phyloP scores from a whole-genome alignment of 2,888 invertebrate genomes.

The Furcula furcula region DNA sequence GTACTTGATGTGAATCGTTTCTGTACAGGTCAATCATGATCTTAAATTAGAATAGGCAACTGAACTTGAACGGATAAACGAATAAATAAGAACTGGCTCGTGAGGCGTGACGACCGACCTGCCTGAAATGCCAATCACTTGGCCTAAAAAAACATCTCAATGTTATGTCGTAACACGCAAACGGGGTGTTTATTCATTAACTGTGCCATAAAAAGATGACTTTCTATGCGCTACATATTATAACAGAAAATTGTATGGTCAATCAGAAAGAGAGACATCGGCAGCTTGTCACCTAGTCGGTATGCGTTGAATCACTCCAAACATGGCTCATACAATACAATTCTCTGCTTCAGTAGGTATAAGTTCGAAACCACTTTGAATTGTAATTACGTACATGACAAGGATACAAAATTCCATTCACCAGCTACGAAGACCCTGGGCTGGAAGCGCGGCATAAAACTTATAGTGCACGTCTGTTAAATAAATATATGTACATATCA shows the following conservation, averaged over 20 bases:
- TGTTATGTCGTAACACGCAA: conserved; percentile 52
- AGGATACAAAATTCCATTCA: conserved; percentile 48
- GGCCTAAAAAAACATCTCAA: conserved; percentile 70
- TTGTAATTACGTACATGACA: conserved; percentile 50
- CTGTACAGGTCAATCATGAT: conserved; percentile 3
- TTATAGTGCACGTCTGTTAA: conserved; percentile 16
- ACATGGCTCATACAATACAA: conserved; percentile 33
- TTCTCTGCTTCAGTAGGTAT: conserved; percentile 35
- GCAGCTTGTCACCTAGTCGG: conserved; percentile 29
- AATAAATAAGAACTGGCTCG: conserved; percentile 42
- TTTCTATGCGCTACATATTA: too few species aligned
- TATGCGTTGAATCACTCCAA: conserved; percentile 35
- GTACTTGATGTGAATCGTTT: neutral
- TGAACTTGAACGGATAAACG: conserved; percentile 49
- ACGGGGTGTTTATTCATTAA: conserved; percentile 36
- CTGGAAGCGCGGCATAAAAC: conserved; percentile 18
- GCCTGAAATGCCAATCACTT: conserved; percentile 69
- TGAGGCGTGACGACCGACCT: conserved; percentile 57
- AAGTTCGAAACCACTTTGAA: conserved; percentile 51
- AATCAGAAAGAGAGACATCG: too few species aligned
- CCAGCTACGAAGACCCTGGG: conserved; percentile 37
- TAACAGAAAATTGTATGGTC: too few species aligned
- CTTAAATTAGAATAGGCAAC: conserved; percentile 29
- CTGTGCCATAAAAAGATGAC: too few species aligned
- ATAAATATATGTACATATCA: conserved; percentile 21